phyloP scores from a whole-genome alignment of 2,888 invertebrate species.

The Athrips mouffetella region DNA sequence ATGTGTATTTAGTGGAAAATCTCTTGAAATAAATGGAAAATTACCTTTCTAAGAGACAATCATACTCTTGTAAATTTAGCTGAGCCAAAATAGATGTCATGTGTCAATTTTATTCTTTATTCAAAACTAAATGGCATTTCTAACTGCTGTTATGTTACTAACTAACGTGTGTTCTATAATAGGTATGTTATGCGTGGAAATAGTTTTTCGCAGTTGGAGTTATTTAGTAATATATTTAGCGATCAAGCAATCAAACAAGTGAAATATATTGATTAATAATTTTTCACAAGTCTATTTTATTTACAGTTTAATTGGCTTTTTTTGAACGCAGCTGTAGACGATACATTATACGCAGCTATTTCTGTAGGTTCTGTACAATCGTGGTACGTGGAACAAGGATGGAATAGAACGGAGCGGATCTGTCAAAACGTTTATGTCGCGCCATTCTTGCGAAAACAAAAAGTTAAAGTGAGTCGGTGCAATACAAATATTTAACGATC shows the following conservation, averaged over 20 bases:
- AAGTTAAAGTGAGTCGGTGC: no score
- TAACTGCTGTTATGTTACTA: no score
- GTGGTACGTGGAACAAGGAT: neutral
- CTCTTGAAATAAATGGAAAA: constrained; percentile 36
- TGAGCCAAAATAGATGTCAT: constrained; percentile 66
- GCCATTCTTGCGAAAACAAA: no score
- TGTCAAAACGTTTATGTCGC: neutral
- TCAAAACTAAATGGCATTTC: constrained; percentile 33
- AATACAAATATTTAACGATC: no score
- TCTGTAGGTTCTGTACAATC: neutral
- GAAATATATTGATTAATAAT: constrained; percentile 21
- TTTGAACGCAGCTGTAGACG: neutral
- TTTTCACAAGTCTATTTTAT: neutral
- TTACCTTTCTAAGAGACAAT: constrained; percentile 63
- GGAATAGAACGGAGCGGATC: neutral
- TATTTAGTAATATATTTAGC: no score
- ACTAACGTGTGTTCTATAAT: no score
- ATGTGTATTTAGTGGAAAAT: constrained; percentile 30
- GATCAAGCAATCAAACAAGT: no score
- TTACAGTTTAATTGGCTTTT: neutral
- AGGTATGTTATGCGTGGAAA: no score
- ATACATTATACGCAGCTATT: neutral
- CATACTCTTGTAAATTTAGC: constrained; percentile 76
- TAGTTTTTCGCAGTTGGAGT: no score
- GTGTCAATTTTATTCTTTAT: constrained; percentile 41